Evolutionary conservation across 2,888 invertebrate species (phyloP), one percentile per base, ranked within the genome.

Genomic region (Thereva unica): DNA sequence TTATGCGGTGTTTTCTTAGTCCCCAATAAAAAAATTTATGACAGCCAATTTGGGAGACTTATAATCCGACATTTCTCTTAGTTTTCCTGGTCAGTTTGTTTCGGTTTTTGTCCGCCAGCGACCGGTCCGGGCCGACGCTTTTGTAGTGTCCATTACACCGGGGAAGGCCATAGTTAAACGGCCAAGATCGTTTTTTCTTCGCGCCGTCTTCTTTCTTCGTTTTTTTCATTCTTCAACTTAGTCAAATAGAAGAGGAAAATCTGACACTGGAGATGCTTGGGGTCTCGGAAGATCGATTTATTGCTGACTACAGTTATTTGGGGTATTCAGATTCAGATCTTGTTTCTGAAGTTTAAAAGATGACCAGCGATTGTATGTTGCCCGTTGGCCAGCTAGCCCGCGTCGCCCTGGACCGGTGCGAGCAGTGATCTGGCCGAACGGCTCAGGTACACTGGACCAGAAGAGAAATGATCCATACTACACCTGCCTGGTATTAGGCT

Each of bases 401-500:
- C 23, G 23, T 23, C 23, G 23, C 23, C 23, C 23, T 23, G 23
- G 23, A 23, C 23, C 2, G 23, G 23, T 23, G 23, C 23, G 23
- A 23, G 23, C 23, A 23, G 23, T 23, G 23, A 23, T 23, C 23
- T 23, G 23, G 23, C 23, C 23, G 23, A 23, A 23, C 2, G 23
- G 23, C 23, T 23, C 23, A 23, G 23, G 23, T 23, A 23, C 47
- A 37, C 7, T 12, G n/a, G 47, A 12, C 49, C 55, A 59, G 45
- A 47, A 47, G 37, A 35, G 59, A 47, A 47, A 8, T 49, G 38
- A 59, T 49, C 59, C 35, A 49, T 47, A 59, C 47, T 65, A 65
- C 68, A 68, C 68, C 65, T 68, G 68, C 65, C 56, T 44, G 50
- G 56, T 56, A 56, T 65, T 59, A 65, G 37, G 49, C 57, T 68